Conservation (phyloP, 2,113 vertebrate species). For the Meriones unguiculatus region DNA sequence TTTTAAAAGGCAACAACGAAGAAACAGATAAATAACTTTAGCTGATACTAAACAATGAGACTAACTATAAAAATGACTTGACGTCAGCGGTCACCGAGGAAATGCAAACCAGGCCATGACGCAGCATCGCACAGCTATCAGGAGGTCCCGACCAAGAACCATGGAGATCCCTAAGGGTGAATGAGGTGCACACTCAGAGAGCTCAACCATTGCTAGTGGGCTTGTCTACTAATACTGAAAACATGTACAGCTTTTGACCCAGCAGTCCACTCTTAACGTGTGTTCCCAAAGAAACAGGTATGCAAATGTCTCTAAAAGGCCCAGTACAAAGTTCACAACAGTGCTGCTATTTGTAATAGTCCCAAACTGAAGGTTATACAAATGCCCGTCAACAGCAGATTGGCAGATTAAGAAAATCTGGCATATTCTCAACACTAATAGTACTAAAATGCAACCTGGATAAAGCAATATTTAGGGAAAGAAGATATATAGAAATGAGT, state of each 20-base stretch:
- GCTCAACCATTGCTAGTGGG: neutral
- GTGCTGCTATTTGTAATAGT: neutral
- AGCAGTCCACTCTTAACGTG: neutral
- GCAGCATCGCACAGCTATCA: neutral
- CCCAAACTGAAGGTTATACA: conserved; percentile 5
- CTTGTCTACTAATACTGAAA: neutral
- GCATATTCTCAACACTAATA: neutral
- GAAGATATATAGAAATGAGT: conserved; percentile 13
- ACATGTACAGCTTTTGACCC: neutral
- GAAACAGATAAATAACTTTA: conserved; percentile 3
- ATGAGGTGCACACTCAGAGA: neutral
- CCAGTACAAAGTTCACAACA: neutral
- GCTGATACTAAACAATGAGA: conserved; percentile 32
- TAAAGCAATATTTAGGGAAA: conserved; percentile 37
- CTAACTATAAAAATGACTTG: neutral
- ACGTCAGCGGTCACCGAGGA: neutral
- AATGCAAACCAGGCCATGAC: conserved; percentile 18
- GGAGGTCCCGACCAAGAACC: conserved; percentile 14
- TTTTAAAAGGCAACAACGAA: neutral
- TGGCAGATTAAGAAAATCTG: neutral
- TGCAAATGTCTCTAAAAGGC: neutral
- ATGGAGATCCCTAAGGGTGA: neutral
- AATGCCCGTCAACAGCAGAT: neutral
- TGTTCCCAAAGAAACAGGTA: neutral
- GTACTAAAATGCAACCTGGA: neutral